A percentile compares a stretch with the other conserved stretches of the same genome.
phyloP scores from a whole-genome alignment of 2,888 invertebrate genomes.

The Drosophila pseudotalamancana region DNA sequence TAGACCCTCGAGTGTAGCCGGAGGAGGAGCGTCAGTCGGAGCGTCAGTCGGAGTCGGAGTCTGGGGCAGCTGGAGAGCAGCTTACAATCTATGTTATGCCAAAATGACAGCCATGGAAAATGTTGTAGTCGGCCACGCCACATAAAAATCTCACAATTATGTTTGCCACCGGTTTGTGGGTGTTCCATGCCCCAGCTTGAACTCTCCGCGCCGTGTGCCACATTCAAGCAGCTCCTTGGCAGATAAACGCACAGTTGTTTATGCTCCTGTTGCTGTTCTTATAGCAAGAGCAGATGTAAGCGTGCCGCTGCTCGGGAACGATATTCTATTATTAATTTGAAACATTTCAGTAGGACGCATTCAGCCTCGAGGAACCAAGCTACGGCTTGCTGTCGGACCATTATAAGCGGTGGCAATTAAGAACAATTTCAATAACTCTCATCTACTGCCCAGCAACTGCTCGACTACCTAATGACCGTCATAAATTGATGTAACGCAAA shows the following conservation, averaged over 20 bases:
- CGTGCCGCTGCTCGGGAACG: constrained; percentile 47
- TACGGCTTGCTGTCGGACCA: background rate
- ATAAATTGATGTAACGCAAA: constrained; percentile 36
- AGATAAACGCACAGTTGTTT: constrained; percentile 44
- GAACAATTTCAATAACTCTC: constrained; percentile 39
- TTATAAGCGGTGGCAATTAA: constrained; percentile 37
- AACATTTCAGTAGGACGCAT: constrained; percentile 35
- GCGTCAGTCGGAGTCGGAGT: constrained; percentile 20
- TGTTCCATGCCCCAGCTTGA: constrained; percentile 1
- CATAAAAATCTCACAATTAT: constrained; percentile 74
- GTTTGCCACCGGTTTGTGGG: constrained; percentile 37
- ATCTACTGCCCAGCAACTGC: constrained; percentile 18
- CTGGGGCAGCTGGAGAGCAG: constrained; percentile 29
- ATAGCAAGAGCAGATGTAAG: constrained; percentile 59
- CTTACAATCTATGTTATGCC: constrained; percentile 75
- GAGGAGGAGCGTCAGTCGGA: constrained; percentile 1
- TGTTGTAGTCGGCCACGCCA: constrained; percentile 64
- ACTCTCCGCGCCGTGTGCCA: constrained; percentile 4
- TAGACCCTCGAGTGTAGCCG: constrained; percentile 2
- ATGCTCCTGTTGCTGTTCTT: constrained; percentile 23
- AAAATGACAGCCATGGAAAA: constrained; percentile 73
- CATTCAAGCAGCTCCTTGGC: constrained; percentile 35
- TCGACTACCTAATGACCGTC: constrained; percentile 24
- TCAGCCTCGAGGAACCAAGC: background rate
- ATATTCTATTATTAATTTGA: constrained; percentile 67